Percentiles rank a stretch among this genome's conserved stretches.
Conservation (phyloP, 2,797 vertebrate species). For the Rhinella marina region DNA sequence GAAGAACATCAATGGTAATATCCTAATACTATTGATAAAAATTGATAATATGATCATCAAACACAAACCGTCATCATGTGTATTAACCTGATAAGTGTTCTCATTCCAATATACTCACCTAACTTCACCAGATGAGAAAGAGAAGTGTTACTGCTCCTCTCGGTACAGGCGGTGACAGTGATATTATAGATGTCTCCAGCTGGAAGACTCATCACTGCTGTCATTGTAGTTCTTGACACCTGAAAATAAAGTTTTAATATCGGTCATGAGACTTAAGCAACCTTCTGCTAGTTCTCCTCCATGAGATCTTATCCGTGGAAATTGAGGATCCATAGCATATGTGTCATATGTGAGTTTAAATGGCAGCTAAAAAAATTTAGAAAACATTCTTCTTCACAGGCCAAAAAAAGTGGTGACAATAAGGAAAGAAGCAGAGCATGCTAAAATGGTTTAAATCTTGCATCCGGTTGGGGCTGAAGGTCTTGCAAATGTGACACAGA, state of each 20-base stretch:
- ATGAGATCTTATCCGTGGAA: neutral
- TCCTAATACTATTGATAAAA: no score
- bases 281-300: neutral
- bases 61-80: neutral
- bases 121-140: conserved; percentile 85
- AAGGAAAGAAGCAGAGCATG: no score
- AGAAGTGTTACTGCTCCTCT: conserved; percentile 88
- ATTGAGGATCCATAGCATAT: no score
- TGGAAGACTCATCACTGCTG: conserved; percentile 84
- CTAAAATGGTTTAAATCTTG: no score
- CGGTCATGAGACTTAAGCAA: neutral
- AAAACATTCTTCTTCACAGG: neutral
- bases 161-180: conserved; percentile 92
- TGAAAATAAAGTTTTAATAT: conserved; percentile 63
- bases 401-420: no score
- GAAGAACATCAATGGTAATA: neutral
- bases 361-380: no score
- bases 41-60: no score
- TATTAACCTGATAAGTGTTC: no score
- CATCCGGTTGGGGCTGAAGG: no score
- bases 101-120: conserved; percentile 73
- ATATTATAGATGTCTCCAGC: conserved; percentile 96
- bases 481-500: no score
- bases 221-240: conserved; percentile 91
- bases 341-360: no score